Conservation (phyloP, 1,140 invertebrate species). For the Lepidurus couesii region DNA sequence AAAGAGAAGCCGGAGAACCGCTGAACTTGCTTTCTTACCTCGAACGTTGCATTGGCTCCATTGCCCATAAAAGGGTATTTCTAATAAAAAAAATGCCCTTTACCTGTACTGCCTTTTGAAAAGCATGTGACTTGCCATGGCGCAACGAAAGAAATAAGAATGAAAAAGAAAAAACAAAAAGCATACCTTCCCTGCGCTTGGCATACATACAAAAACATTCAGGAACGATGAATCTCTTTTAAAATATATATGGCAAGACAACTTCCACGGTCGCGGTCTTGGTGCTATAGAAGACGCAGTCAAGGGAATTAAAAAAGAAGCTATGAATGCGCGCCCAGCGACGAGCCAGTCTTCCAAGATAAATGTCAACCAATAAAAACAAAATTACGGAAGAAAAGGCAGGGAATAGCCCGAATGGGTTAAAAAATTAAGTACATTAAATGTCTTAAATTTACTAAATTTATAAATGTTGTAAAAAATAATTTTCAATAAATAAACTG, state of each 20-base stretch:
- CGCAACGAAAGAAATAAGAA: neutral
- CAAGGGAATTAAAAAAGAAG: no score
- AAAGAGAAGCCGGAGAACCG: neutral
- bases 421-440: no score
- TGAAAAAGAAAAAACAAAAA: neutral
- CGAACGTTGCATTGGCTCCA: neutral
- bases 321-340: neutral
- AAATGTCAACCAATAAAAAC: neutral
- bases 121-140: neutral
- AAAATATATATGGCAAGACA: neutral
- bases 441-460: no score
- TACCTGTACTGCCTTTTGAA: neutral
- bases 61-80: constrained; percentile 1
- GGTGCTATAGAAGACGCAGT: no score
- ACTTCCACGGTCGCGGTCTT: neutral
- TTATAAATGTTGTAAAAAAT: no score
- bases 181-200: neutral
- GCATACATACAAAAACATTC: neutral
- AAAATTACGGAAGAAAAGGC: neutral
- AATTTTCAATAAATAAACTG: no score
- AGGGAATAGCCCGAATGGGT: neutral
- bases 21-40: neutral
- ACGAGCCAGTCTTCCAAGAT: neutral
- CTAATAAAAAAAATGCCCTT: neutral
- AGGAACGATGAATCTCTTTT: neutral